Conservation (phyloP, 1,140 invertebrate species). For the Heterodera carotae region DNA sequence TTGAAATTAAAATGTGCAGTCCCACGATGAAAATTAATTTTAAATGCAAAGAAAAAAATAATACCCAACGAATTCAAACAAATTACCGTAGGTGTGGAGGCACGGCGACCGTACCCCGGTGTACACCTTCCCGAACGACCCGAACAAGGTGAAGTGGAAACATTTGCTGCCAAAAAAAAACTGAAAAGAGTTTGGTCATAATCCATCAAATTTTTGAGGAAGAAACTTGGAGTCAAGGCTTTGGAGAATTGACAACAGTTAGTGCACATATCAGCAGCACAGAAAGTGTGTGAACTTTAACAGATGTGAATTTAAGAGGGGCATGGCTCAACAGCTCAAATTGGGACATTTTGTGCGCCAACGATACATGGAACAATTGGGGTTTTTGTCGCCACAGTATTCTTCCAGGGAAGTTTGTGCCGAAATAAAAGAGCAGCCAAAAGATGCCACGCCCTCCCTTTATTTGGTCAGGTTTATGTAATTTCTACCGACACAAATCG, state of each 20-base stretch:
- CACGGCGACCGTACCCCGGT: slow-evolving; percentile 31
- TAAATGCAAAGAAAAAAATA: no score
- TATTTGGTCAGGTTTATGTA: neutral
- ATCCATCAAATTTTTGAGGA: neutral
- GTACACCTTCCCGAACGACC: slow-evolving; percentile 24
- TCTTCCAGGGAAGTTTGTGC: neutral
- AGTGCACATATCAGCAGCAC: no score
- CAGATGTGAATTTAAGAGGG: slow-evolving; percentile 8
- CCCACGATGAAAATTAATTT: no score
- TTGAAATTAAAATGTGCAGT: no score
- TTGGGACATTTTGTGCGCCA: slow-evolving; percentile 83
- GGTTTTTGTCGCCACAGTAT: slow-evolving; percentile 24
- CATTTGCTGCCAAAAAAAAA: no score
- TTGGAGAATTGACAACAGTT: slow-evolving; percentile 30
- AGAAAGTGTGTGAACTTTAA: neutral
- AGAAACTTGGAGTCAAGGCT: slow-evolving; percentile 10
- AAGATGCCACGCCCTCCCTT: neutral
- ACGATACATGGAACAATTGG: slow-evolving; percentile 23
- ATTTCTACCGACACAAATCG: slow-evolving; percentile 32
- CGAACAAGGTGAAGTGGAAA: slow-evolving; percentile 23
- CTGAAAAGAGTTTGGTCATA: no score
- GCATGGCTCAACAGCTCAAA: slow-evolving; percentile 29
- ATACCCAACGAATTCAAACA: neutral
- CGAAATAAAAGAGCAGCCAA: neutral
- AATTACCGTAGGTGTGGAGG: slow-evolving; percentile 27